Conservation (phyloP, 2,797 vertebrate species). For the Setipinna tenuifilis region DNA sequence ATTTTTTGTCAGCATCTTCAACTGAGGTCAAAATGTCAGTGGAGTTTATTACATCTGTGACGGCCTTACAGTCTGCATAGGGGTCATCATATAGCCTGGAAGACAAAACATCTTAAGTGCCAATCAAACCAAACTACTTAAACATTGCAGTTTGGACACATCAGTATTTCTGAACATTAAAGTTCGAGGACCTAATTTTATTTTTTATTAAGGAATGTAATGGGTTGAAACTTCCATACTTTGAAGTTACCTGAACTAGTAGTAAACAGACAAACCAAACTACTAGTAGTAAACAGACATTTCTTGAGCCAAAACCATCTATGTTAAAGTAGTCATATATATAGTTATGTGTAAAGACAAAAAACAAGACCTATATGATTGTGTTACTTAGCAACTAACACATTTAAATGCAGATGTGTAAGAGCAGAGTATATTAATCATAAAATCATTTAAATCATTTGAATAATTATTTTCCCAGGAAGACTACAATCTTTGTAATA, state of each 20-base stretch:
- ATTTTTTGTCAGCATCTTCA: background rate
- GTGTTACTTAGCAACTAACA: background rate
- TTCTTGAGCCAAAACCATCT: background rate
- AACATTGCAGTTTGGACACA: no score
- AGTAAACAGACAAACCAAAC: background rate
- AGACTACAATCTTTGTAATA: no score
- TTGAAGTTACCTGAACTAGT: background rate
- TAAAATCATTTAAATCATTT: no score
- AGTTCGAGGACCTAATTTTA: no score
- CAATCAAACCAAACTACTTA: background rate
- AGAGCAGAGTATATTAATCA: background rate
- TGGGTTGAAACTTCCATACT: background rate
- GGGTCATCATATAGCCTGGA: background rate
- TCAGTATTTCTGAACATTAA: no score
- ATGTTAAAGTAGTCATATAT: background rate
- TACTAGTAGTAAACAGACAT: background rate
- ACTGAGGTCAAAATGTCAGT: background rate
- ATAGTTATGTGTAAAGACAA: background rate
- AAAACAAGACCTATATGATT: background rate
- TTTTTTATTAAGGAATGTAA: background rate
- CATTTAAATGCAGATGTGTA: background rate
- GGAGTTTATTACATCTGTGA: background rate
- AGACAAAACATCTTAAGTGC: background rate
- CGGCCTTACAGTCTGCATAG: background rate
- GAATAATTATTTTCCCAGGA: no score